Evolutionary conservation across 2,888 invertebrate species (phyloP), one percentile per base, ranked within the genome.

Genomic region (Tetanocera ferruginea): DNA sequence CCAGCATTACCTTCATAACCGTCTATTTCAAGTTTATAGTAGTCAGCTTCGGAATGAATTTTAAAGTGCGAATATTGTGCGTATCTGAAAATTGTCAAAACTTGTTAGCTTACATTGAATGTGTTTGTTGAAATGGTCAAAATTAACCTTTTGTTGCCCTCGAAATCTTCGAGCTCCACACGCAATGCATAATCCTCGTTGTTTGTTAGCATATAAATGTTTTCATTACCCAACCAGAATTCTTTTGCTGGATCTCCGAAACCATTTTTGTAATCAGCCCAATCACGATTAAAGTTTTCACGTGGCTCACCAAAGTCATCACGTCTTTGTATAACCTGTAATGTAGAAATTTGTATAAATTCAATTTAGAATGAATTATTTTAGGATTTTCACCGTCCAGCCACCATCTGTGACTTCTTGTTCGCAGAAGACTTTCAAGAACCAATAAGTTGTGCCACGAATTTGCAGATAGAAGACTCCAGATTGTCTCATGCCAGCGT

Each of bases 141-240:
- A 52, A 43, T 78, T 79, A 90, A 96, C 96, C 96, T 93, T 90
- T 96, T 96, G 86, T 97, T 96, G 79, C 96, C 97, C 89, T 97
- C 97, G 87, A 97, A 97, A 89, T 97, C 97, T 89, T 97, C 97
- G 1, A 97, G 91, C 86, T 97, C 97, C 6, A 97, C 95, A 75
- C 97, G 90, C 0, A 97, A 91, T 88, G 95, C 94, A 88, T 97
- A 97, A 86, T 97, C 96, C 85, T 97, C 97, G 85, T 97, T 96
- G 87, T 96, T 96, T 55, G 97, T 97, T 66, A 97, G 91, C 95
- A 97, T 96, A 89, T 96, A 97, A 81, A 97, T 97, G 86, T 97
- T 97, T 89, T 97, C 96, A 87, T 97, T 97, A 73, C 97, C 97
- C 34, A 97, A 92, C 97, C 97, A 97, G 90, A 97, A 96, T 89